Conservation (phyloP, 2,888 invertebrate genomes). For the Catocala fraxini region DNA sequence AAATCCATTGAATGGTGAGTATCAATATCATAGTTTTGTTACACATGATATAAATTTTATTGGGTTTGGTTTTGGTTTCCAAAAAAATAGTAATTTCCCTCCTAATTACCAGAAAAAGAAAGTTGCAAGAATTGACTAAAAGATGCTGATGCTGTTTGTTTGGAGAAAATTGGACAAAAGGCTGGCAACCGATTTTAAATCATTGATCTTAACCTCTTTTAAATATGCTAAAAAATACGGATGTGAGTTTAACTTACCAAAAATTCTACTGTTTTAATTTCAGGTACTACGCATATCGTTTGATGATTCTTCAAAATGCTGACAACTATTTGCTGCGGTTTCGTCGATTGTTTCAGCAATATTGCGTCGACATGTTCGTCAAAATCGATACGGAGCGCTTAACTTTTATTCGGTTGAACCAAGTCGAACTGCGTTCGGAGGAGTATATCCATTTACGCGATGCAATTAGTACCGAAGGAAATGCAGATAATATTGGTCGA, state of each 20-base stretch:
- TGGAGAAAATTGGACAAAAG: too few species aligned
- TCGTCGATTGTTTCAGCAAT: conserved; percentile 38
- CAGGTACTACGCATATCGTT: conserved; percentile 42
- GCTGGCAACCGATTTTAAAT: neutral
- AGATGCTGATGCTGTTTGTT: too few species aligned
- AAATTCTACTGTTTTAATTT: conserved; percentile 22
- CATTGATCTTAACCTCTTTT: neutral
- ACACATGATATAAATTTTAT: neutral
- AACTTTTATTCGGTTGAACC: conserved; percentile 50
- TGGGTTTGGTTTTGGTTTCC: neutral
- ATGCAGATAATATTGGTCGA: conserved; percentile 40
- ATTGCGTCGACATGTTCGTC: conserved; percentile 57
- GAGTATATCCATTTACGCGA: conserved; percentile 46
- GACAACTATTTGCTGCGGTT: conserved; percentile 39
- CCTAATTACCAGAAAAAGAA: neutral
- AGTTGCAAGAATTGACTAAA: too few species aligned
- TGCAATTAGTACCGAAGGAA: conserved; percentile 34
- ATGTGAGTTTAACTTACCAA: neutral
- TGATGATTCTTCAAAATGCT: conserved; percentile 41
- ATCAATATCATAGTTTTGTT: conserved; percentile 1
- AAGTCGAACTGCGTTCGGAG: conserved; percentile 50
- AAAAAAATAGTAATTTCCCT: neutral
- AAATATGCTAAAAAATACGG: conserved; percentile 3
- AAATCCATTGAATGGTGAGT: conserved; percentile 28
- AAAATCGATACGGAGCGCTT: conserved; percentile 59